phyloP scores from a whole-genome alignment of 1,140 invertebrate genomes.

The Paraescarpia echinospica region DNA sequence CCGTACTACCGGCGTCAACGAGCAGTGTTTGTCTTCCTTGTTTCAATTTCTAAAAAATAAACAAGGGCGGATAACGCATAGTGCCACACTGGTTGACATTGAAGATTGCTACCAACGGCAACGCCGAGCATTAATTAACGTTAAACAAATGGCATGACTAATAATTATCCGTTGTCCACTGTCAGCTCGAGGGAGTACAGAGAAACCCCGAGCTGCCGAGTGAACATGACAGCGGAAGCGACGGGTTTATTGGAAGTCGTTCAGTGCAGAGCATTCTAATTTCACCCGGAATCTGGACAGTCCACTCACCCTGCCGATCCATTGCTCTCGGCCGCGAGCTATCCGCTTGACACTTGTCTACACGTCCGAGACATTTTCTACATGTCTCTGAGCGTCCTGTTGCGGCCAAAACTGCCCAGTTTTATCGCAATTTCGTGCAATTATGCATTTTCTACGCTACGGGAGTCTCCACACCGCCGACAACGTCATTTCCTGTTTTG shows the following conservation, averaged over 20 bases:
- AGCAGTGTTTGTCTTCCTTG: background rate
- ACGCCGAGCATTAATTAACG: background rate
- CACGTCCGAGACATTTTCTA: background rate
- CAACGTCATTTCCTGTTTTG: constrained; percentile 5
- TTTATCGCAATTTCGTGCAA: background rate
- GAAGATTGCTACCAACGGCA: background rate
- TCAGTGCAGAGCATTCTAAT: background rate
- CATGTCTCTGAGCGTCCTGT: background rate
- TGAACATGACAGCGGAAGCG: background rate
- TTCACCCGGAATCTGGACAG: background rate
- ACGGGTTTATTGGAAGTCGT: background rate
- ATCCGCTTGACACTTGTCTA: background rate
- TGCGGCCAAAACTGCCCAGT: background rate
- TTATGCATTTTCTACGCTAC: constrained; percentile 5
- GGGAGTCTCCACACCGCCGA: background rate
- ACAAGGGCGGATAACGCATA: background rate
- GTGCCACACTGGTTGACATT: background rate
- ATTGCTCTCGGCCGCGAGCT: background rate
- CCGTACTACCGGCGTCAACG: no score
- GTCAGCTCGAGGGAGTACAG: background rate
- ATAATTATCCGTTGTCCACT: background rate
- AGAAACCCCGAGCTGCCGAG: background rate
- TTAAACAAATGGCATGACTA: background rate
- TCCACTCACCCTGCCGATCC: background rate
- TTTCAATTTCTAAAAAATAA: background rate